Evolutionary conservation across 1,140 invertebrate genomes (phyloP), one percentile per base, ranked within the genome.

Genomic region (Copidosoma floridanum): DNA sequence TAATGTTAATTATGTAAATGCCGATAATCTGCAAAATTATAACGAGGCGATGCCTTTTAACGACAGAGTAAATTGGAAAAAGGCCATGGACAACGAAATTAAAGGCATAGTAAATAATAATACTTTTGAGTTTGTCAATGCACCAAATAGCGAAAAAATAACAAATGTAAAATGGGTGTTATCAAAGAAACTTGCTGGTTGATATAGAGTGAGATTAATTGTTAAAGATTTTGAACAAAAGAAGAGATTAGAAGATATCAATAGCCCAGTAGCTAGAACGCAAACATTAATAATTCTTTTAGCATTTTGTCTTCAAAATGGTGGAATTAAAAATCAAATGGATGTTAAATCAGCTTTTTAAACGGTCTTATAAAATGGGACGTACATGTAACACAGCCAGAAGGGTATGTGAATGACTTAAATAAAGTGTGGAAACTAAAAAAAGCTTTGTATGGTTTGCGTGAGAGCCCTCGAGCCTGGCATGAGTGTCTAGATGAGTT

Each of bases 361-460:
- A 66, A 66, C 35, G 61, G 61, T 21, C 35, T 44, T n/a, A 32
- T 66, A n/a, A 44, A 26, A 10, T 60, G 57, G n/a, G 61, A 64
- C 29, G 38, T 63, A 12, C 53, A 61, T 58, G 71, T 80, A 62
- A 27, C 71, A 29, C 70, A 77, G 63, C 72, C 77, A 14, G 46
- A 75, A 51, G 74, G 71, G 21, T 72, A 62, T 52, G 47, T 58
- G 16, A 44, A 59, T 46, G 41, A 35, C 26, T 37, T 61, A 52
- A 55, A 57, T 35, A 65, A 56, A 53, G 68, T 71, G 18, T 69
- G 50, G 52, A 62, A 63, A 60, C 60, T 71, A 38, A 57, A 56
- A 44, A 71, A 73, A 60, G 55, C 67, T 23, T 52, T 76, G 3
- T 74, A 76, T 63, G 72, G 73, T 10, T 58, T 76, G 16, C 63